Conservation (phyloP, 2,797 vertebrate genomes). For the Tragelaphus eurycerus region DNA sequence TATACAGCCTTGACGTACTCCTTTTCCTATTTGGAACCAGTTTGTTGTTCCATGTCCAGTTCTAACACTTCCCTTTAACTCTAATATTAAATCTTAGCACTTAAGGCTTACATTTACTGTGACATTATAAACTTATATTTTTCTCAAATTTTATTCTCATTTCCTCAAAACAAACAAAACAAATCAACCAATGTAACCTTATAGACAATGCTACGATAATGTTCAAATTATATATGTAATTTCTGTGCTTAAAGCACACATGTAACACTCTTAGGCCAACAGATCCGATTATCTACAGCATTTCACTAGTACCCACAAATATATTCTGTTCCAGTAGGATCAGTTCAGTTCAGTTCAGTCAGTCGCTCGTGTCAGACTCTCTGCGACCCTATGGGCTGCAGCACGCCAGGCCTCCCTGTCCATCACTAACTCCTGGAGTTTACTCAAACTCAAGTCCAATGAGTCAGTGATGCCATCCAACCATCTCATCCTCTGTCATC, state of each 20-base stretch:
- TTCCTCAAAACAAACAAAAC: not conserved
- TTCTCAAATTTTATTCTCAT: not conserved
- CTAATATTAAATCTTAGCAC: not conserved
- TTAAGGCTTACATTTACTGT: not conserved
- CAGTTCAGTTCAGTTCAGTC: no score
- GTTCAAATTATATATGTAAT: not conserved
- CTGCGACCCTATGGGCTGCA: no score
- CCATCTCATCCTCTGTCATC: no score
- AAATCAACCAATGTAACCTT: not conserved
- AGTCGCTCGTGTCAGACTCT: rapidly evolving
- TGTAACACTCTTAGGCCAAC: not conserved
- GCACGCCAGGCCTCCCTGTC: no score
- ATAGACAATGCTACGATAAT: not conserved
- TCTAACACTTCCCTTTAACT: not conserved
- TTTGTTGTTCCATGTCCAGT: no score
- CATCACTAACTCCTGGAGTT: no score
- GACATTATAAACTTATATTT: not conserved
- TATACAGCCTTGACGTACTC: no score
- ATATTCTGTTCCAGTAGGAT: not conserved
- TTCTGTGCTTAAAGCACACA: not conserved
- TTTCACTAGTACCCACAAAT: not conserved
- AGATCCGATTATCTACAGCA: not conserved
- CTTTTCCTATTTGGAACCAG: no score
- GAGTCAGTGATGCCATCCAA: no score
- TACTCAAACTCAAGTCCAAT: no score